Conservation (phyloP, 1,140 invertebrate species). For the Melipona quadrifasciata region DNA sequence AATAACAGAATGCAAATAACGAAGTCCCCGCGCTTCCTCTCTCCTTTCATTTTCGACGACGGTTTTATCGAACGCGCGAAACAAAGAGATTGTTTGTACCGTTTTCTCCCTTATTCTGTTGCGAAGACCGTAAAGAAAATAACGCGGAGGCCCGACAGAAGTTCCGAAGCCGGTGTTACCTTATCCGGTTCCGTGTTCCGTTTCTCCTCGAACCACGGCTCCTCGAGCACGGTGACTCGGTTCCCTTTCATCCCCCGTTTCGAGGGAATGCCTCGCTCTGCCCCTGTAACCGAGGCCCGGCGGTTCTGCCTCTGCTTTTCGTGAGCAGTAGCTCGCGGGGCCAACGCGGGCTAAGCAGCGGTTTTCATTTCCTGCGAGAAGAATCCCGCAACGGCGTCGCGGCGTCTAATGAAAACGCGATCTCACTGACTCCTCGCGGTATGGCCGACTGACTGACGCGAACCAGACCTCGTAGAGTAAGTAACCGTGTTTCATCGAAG, state of each 20-base stretch:
- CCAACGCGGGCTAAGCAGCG: slow-evolving; percentile 19
- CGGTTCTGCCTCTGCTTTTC: not conserved
- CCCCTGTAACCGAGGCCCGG: not conserved
- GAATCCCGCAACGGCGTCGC: slow-evolving; percentile 16
- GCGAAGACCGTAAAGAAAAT: not conserved
- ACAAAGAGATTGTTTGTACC: not conserved
- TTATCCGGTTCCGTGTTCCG: no score
- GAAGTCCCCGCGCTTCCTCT: not conserved
- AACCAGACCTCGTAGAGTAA: not conserved
- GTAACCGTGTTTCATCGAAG: not conserved
- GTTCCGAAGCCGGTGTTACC: not conserved
- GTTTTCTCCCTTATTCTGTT: not conserved
- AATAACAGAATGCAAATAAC: slow-evolving; percentile 33
- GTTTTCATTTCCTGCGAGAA: slow-evolving; percentile 52
- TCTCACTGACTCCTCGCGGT: not conserved
- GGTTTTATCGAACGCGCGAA: slow-evolving; percentile 4
- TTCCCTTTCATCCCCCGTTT: not conserved
- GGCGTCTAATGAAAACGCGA: slow-evolving; percentile 41
- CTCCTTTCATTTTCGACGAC: slow-evolving; percentile 1
- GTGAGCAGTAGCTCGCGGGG: not conserved
- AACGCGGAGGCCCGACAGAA: not conserved
- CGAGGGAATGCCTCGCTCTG: slow-evolving; percentile 15
- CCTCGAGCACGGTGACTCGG: not conserved
- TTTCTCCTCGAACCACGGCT: not conserved
- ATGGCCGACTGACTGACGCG: not conserved